Base-by-base conservation (phyloP, 1,140 invertebrate species). In the Bemisia tabaci region DNA sequence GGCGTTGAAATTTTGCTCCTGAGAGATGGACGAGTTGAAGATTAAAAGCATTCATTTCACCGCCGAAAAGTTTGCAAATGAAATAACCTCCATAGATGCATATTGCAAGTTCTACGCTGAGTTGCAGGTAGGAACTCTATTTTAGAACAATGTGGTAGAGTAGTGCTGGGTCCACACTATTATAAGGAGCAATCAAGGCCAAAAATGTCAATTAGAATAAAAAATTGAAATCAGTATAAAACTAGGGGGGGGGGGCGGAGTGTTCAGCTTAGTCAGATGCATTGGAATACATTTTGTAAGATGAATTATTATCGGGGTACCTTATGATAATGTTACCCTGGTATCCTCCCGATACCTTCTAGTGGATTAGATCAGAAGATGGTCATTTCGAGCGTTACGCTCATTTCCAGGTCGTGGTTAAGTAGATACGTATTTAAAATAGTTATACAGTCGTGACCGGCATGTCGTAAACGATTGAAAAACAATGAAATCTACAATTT, bases 51-150 rank as follows among this genome's bases (percentile, higher is more conserved):
- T 86, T 59, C 82, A 85, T 71, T 80, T 84, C 68, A 82, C 82
- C 26, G 83, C 85, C 9, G 74, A 82, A 65, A 86, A 83, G 73
- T 79, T 88, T 25, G 81, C 84, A 1, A 75, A 81, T 12, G 83
- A 86, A 69, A 79, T 88, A 22, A 81, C 84, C 72, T 79, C 78
- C 60, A 82, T 84, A 74, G 78, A 81, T n/a, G 81, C 83, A 66
- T 87, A 87, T 68, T 82, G 82, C 68, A 78, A 75, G 69, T 79
- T 87, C 58, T 87, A 83, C 65, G 81, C 80, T 70, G 82, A 86
- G 69, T 77, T 88, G 68, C 83, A 86, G 78, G 84, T 85, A 72
- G 66, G 63, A 2, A 67, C 17, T 26, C 2, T 61, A 59, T 26
- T 1, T 33, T 2, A 66, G 27, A 12, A 12, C n/a, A 64, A 9